phyloP scores from a whole-genome alignment of 1,140 invertebrate species.

The Stenopsyche tienmushanensis region DNA sequence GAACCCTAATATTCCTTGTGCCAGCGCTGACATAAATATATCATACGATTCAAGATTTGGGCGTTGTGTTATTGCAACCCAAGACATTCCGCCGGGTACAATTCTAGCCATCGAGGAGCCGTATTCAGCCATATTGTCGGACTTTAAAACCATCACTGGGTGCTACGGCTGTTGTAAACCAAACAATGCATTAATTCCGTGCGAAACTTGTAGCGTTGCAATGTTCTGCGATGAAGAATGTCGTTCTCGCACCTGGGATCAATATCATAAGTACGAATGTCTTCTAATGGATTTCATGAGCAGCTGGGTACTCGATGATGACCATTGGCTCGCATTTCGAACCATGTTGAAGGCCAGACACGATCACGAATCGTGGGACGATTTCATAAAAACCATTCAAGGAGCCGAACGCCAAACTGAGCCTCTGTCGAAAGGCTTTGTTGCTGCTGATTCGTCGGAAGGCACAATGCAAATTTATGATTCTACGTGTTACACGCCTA shows the following conservation, averaged over 20 bases:
- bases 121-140: slow-evolving; percentile 69
- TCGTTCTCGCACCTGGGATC: slow-evolving; percentile 57
- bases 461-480: slow-evolving; percentile 58
- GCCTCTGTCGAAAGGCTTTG: slow-evolving; percentile 50
- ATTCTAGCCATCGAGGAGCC: slow-evolving; percentile 76
- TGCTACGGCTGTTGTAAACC: slow-evolving; percentile 78
- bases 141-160: slow-evolving; percentile 64
- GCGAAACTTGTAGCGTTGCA: slow-evolving; percentile 61
- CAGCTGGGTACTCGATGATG: neutral
- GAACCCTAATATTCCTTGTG: slow-evolving; percentile 54
- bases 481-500: slow-evolving; percentile 58
- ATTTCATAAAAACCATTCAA: slow-evolving; percentile 50
- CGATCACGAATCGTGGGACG: slow-evolving; percentile 52
- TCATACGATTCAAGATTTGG: slow-evolving; percentile 60
- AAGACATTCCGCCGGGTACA: slow-evolving; percentile 72
- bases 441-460: slow-evolving; percentile 45
- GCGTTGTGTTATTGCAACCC: slow-evolving; percentile 63
- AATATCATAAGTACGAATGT: slow-evolving; percentile 78
- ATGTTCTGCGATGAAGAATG: slow-evolving; percentile 75
- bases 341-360: slow-evolving; percentile 60
- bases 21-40: slow-evolving; percentile 62
- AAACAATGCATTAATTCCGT: slow-evolving; percentile 66
- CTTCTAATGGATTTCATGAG: neutral
- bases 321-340: slow-evolving; percentile 65
- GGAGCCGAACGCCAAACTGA: slow-evolving; percentile 47